Evolutionary conservation across 2,888 invertebrate species (phyloP).

Genomic region (Drosophila subsilvestris): DNA sequence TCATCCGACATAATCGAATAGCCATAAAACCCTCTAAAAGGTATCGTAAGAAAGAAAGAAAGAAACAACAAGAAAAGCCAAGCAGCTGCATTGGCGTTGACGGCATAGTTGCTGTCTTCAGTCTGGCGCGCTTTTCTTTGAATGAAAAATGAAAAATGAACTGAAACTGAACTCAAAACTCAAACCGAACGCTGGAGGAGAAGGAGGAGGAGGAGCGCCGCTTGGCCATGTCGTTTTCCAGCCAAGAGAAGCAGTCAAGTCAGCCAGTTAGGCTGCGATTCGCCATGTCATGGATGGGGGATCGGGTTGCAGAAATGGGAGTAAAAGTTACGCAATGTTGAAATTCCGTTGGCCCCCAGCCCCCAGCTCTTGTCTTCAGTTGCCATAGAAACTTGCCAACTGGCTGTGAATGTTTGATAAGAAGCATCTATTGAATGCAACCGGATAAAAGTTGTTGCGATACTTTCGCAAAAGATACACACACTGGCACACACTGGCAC

Average conservation of each 20-base stretch:
- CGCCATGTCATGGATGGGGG: conserved; percentile 63
- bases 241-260: not conserved
- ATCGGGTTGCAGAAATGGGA: conserved; percentile 5
- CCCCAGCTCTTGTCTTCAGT: conserved; percentile 10
- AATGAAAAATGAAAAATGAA: conserved; percentile 75
- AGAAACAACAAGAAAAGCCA: conserved; percentile 18
- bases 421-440: conserved; percentile 61
- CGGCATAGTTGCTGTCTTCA: conserved; percentile 9
- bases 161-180: conserved; percentile 57
- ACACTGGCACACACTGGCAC: not conserved
- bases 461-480: conserved; percentile 24
- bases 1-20: not conserved
- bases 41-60: conserved; percentile 34
- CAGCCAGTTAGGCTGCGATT: conserved; percentile 72
- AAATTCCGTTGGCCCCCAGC: conserved; percentile 14
- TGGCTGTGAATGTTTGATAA: conserved; percentile 75
- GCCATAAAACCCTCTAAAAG: not conserved
- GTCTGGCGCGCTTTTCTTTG: conserved; percentile 68
- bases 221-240: conserved; percentile 54
- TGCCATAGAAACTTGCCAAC: conserved; percentile 36
- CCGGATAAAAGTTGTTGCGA: conserved; percentile 35
- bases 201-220: conserved; percentile 4
- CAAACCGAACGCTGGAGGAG: not conserved
- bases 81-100: conserved; percentile 59
- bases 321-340: conserved; percentile 61